Percentiles rank a stretch among this genome's conserved stretches.
phyloP scores from a whole-genome alignment of 2,113 vertebrate species.

The Panurus biarmicus region DNA sequence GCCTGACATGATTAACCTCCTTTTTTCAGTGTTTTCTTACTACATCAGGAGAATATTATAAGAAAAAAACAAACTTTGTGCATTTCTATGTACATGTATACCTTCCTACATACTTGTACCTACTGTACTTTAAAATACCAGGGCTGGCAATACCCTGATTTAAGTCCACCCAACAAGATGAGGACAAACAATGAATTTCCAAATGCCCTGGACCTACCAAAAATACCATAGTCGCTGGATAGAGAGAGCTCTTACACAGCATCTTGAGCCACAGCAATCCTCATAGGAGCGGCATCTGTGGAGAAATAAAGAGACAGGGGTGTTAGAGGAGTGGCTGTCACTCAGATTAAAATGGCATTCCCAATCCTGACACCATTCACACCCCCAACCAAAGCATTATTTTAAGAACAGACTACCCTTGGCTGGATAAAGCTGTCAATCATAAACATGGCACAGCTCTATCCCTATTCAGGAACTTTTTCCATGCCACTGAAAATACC shows the following conservation, averaged over 20 bases:
- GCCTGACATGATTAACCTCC: background rate
- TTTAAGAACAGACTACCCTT: background rate
- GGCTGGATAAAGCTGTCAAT: background rate
- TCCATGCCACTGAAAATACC: background rate
- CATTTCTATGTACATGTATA: background rate
- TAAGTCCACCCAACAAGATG: background rate
- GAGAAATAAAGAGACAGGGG: background rate
- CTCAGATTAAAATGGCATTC: background rate
- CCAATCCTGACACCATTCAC: background rate
- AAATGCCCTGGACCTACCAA: constrained; percentile 77
- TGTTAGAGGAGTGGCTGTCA: background rate
- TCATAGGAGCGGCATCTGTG: constrained; percentile 93
- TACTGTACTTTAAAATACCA: background rate
- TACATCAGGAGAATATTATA: background rate
- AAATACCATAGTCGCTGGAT: constrained; percentile 98
- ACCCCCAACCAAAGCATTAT: background rate
- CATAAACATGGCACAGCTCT: background rate
- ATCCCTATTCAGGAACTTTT: background rate
- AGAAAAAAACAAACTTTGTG: background rate
- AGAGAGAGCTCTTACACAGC: constrained; percentile 91
- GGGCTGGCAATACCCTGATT: background rate
- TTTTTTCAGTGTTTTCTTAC: background rate
- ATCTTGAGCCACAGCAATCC: constrained; percentile 95
- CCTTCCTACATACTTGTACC: background rate
- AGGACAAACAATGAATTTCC: background rate